phyloP scores from a whole-genome alignment of 2,113 vertebrate genomes.

The Malurus cyaneus region DNA sequence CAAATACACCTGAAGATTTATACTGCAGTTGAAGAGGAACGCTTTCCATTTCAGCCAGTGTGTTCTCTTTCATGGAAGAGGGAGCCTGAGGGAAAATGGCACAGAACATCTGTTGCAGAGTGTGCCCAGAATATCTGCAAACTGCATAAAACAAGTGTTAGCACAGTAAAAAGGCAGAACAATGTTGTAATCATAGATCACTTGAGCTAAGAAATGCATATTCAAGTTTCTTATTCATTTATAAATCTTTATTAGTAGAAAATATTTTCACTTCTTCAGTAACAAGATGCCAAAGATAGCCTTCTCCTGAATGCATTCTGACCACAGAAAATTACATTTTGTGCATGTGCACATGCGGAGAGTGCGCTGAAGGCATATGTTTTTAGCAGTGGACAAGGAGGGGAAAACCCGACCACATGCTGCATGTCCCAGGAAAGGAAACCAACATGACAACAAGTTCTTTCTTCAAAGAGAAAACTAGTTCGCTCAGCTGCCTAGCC shows the following conservation, averaged over 20 bases:
- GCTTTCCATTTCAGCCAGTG: not conserved
- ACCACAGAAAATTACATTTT: not conserved
- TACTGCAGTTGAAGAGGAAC: not conserved
- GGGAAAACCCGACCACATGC: not conserved
- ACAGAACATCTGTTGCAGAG: not conserved
- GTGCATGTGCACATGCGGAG: accelerated
- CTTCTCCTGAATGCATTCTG: not conserved
- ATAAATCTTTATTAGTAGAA: not conserved
- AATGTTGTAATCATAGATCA: not conserved
- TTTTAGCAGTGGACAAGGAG: not conserved
- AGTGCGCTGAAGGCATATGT: not conserved
- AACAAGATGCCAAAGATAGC: not conserved
- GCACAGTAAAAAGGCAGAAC: not conserved
- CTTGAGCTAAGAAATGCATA: not conserved
- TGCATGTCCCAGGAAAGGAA: not conserved
- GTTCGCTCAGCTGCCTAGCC: not conserved
- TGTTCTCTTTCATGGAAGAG: not conserved
- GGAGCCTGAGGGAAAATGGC: not conserved
- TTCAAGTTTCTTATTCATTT: not conserved
- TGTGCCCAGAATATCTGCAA: not conserved
- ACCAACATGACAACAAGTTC: not conserved
- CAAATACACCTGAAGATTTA: slow-evolving; percentile 46
- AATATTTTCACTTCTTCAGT: not conserved
- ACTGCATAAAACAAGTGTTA: not conserved
- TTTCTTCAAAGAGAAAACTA: not conserved